phyloP scores from a whole-genome alignment of 2,888 invertebrate species.

The Hirtodrosophila confusa region DNA sequence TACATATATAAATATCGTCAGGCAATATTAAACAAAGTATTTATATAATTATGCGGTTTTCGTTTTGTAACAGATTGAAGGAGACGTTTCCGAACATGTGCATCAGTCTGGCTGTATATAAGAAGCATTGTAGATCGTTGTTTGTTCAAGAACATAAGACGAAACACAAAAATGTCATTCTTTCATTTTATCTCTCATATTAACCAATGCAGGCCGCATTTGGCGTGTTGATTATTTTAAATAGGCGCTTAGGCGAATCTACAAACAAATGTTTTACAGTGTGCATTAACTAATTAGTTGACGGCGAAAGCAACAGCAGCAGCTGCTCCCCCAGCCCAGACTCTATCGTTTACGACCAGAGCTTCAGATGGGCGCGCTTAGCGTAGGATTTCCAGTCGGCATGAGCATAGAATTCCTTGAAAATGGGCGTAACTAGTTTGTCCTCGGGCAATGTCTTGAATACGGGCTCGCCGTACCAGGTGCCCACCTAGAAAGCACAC shows the following conservation, averaged over 20 bases:
- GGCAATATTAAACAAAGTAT: no score
- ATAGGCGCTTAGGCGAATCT: constrained; percentile 52
- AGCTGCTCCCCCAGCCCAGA: neutral
- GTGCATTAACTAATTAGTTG: constrained; percentile 52
- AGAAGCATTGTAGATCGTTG: no score
- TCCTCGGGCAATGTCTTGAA: constrained; percentile 89
- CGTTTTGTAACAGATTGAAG: no score
- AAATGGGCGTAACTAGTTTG: constrained; percentile 87
- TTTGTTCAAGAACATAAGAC: neutral
- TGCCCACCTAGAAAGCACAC: constrained; percentile 86
- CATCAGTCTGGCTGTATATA: no score
- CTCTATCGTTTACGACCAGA: constrained; percentile 85
- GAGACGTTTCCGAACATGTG: no score
- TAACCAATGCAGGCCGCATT: constrained; percentile 39
- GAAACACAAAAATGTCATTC: neutral
- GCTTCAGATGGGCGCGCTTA: constrained; percentile 85
- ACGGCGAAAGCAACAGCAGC: constrained; percentile 7
- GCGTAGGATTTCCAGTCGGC: constrained; percentile 85
- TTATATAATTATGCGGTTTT: no score
- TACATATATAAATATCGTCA: no score
- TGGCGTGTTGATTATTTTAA: constrained; percentile 47
- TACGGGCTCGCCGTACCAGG: constrained; percentile 92
- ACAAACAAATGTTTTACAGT: constrained; percentile 59
- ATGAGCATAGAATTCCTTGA: constrained; percentile 90
- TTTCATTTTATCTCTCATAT: constrained; percentile 25